These are phyloP conservation scores for Clanis bilineata DNA, from an alignment of 2,888 invertebrate species.

Conservation along the genomic window DNA sequence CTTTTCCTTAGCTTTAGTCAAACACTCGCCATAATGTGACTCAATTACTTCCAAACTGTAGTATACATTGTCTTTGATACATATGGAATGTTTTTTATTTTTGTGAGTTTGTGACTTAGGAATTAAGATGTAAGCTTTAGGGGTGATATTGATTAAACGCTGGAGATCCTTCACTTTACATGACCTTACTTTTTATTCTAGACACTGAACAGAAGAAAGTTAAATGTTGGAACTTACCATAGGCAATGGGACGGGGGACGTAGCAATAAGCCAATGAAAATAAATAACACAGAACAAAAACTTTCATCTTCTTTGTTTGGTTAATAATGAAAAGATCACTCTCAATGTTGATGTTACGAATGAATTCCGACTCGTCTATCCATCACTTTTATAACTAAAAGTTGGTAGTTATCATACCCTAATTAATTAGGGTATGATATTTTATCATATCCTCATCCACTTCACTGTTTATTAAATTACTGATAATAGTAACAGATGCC, in stretches of 20 bases:
- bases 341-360: neutral
- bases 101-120: no score
- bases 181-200: no score
- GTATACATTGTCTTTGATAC: no score
- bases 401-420: no score
- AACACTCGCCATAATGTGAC: no score
- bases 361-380: constrained; percentile 21
- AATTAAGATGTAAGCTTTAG: no score
- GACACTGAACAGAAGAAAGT: constrained; percentile 22
- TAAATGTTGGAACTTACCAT: constrained; percentile 38
- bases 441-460: constrained; percentile 30
- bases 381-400: constrained; percentile 40
- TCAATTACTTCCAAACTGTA: no score
- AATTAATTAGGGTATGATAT: constrained; percentile 40
- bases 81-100: no score
- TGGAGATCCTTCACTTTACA: no score
- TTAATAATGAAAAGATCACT: constrained; percentile 26
- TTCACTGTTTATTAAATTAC: constrained; percentile 35
- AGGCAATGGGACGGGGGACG: constrained; percentile 39
- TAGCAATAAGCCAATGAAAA: constrained; percentile 49
- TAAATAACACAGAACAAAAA: constrained; percentile 43
- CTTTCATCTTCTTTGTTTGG: constrained; percentile 47
- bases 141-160: no score
- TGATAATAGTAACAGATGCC: constrained; percentile 12
- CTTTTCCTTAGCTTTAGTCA: no score